Percentiles rank a stretch among this genome's conserved stretches.
Conservation (phyloP, 2,888 invertebrate species). For the Epistrophella euchroma region DNA sequence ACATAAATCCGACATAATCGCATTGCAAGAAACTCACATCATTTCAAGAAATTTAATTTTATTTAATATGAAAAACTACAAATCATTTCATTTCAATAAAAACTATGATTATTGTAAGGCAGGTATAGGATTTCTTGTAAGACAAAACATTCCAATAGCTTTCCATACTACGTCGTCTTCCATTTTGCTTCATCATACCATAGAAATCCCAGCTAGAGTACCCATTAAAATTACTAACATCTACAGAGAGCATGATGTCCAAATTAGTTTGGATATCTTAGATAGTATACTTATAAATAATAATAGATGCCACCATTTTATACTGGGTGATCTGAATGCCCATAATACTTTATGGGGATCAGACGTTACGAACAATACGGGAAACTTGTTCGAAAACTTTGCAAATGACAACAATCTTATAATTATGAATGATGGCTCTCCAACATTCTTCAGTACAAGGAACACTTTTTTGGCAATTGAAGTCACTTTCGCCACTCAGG, state of each 20-base stretch:
- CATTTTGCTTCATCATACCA: neutral
- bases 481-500: too few relatives aligned
- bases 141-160: neutral
- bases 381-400: too few relatives aligned
- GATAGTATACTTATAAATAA: neutral
- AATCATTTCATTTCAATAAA: slow-evolving; percentile 5
- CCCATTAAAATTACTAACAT: neutral
- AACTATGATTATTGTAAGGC: neutral
- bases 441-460: too few relatives aligned
- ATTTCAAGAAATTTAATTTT: slow-evolving; percentile 6
- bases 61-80: slow-evolving; percentile 22
- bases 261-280: too few relatives aligned
- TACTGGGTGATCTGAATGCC: neutral
- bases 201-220: neutral
- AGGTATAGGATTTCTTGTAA: slow-evolving; percentile 6
- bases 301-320: slow-evolving; percentile 1
- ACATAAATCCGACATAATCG: slow-evolving; percentile 21
- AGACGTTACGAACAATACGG: too few relatives aligned
- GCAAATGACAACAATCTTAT: too few relatives aligned
- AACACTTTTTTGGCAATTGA: too few relatives aligned
- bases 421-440: too few relatives aligned
- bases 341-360: neutral
- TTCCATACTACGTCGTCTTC: neutral
- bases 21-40: slow-evolving; percentile 18
- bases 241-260: too few relatives aligned